phyloP scores from a whole-genome alignment of 2,797 vertebrate genomes.

The Eupleurogrammus muticus region DNA sequence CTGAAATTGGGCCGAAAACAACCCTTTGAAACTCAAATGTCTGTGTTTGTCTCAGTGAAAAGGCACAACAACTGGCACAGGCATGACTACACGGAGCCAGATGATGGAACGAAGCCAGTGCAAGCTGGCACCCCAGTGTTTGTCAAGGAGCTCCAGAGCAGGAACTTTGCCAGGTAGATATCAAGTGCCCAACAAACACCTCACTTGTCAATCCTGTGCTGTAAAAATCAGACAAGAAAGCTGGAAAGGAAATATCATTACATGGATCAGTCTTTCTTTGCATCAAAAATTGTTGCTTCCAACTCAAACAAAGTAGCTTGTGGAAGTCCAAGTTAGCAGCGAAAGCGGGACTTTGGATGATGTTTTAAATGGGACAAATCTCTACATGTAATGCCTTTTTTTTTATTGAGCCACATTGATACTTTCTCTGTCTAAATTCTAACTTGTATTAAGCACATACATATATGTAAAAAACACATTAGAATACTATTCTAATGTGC shows the following conservation, averaged over 20 bases:
- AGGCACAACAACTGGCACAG: constrained; percentile 96
- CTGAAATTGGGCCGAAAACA: constrained; percentile 3
- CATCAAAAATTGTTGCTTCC: no score
- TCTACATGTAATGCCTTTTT: no score
- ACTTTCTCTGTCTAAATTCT: background rate
- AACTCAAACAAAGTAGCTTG: no score
- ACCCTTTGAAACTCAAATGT: background rate
- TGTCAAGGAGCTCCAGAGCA: constrained; percentile 89
- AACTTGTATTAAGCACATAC: no score
- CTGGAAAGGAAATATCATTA: background rate
- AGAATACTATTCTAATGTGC: no score
- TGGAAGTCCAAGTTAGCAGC: no score
- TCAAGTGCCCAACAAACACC: background rate
- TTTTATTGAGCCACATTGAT: background rate
- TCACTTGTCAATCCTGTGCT: background rate
- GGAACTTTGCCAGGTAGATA: constrained; percentile 91
- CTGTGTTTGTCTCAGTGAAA: constrained; percentile 88
- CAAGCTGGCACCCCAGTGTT: constrained; percentile 96
- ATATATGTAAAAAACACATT: no score
- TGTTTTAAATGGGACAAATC: no score
- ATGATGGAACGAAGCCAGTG: constrained; percentile 92
- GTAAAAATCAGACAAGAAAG: no score
- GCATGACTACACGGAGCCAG: constrained; percentile 95
- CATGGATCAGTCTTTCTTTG: background rate
- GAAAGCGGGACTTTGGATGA: no score